phyloP scores from a whole-genome alignment of 2,888 invertebrate genomes.

The Tenthredo livida region DNA sequence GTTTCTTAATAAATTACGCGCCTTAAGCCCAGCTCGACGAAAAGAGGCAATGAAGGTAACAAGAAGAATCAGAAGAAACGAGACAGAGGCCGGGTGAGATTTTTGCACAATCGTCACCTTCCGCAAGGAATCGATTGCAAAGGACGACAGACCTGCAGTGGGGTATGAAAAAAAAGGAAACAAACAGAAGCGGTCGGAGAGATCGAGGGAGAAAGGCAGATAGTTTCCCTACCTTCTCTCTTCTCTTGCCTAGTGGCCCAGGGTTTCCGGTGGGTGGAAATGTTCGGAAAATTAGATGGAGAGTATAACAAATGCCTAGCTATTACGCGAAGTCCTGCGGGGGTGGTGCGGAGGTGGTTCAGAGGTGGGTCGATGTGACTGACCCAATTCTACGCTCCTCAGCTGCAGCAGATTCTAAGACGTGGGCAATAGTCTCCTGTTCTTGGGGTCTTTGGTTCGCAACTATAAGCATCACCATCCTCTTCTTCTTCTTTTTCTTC shows the following conservation, averaged over 20 bases:
- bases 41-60: neutral
- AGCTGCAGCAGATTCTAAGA: slow-evolving; percentile 40
- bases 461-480: neutral
- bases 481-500: neutral
- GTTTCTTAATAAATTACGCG: slow-evolving; percentile 48
- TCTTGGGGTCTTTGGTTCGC: slow-evolving; percentile 24
- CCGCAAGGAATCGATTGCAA: slow-evolving; percentile 1
- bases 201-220: neutral
- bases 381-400: slow-evolving; percentile 46
- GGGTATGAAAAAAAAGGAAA: neutral
- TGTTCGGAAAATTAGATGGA: slow-evolving; percentile 51
- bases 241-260: slow-evolving; percentile 2
- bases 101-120: slow-evolving; percentile 33
- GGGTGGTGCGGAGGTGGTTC: slow-evolving; percentile 38
- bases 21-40: slow-evolving; percentile 21
- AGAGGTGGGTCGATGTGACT: slow-evolving; percentile 51
- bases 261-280: slow-evolving; percentile 33
- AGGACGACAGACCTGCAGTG: neutral
- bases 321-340: slow-evolving; percentile 48
- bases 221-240: slow-evolving; percentile 16
- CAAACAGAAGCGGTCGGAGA: neutral
- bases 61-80: slow-evolving; percentile 21
- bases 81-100: neutral
- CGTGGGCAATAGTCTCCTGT: slow-evolving; percentile 42
- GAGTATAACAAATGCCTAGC: slow-evolving; percentile 51